Percentiles rank a stretch among this genome's conserved stretches.
Evolutionary conservation across 2,888 invertebrate species (phyloP).

Genomic region (Dynastes grantii): DNA sequence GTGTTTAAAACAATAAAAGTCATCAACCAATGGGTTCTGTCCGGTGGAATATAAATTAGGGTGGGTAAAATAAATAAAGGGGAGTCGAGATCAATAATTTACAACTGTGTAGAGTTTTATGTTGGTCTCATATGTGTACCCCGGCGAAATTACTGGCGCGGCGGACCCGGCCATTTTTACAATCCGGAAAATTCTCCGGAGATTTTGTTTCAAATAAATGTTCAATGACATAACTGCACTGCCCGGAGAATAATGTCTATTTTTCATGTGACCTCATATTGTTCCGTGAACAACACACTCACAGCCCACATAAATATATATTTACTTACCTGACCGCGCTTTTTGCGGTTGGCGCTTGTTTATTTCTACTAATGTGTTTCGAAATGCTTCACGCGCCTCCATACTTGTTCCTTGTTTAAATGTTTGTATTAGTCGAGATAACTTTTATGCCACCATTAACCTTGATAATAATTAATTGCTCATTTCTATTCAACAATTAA

Average conservation of each 20-base stretch:
- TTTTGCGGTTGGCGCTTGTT: slow-evolving; percentile 31
- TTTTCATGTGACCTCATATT: slow-evolving; percentile 50
- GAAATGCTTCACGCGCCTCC: slow-evolving; percentile 6
- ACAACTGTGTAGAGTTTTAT: slow-evolving; percentile 67
- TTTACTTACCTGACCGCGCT: slow-evolving; percentile 22
- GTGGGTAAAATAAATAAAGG: slow-evolving; percentile 70
- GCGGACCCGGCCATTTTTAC: slow-evolving; percentile 63
- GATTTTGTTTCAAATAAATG: slow-evolving; percentile 67
- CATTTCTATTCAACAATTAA: too few species aligned
- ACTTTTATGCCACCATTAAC: too few species aligned
- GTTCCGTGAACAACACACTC: slow-evolving; percentile 29
- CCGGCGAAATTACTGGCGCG: slow-evolving; percentile 64
- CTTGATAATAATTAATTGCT: too few species aligned
- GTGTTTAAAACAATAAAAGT: slow-evolving; percentile 63
- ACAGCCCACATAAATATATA: slow-evolving; percentile 12
- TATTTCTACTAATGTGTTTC: slow-evolving; percentile 38
- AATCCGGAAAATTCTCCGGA: slow-evolving; percentile 67
- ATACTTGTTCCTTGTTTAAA: too few species aligned
- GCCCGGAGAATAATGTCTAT: slow-evolving; percentile 53
- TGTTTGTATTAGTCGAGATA: too few species aligned
- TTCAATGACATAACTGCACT: slow-evolving; percentile 66
- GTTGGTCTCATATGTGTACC: slow-evolving; percentile 65
- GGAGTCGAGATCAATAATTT: slow-evolving; percentile 69
- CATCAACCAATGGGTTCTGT: slow-evolving; percentile 61
- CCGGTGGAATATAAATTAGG: slow-evolving; percentile 68